Evolutionary conservation across 2,113 vertebrate species (phyloP).

Genomic region (Leuciscus idus): DNA sequence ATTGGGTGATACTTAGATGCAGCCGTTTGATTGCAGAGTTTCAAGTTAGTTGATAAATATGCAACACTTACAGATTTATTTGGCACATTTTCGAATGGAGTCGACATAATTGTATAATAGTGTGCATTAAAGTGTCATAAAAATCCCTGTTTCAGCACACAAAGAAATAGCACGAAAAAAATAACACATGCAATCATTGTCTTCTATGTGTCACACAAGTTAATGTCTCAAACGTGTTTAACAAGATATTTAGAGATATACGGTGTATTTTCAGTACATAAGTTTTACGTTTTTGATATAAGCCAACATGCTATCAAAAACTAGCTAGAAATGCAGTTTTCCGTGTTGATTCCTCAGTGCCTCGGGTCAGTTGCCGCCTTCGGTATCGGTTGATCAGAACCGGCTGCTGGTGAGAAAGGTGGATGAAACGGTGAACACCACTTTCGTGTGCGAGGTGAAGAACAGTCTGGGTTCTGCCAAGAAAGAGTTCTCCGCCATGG

Average conservation of each 20-base stretch:
- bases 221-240: neutral
- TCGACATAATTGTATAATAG: neutral
- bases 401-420: conserved; percentile 79
- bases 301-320: neutral
- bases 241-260: neutral
- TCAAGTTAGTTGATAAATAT: neutral
- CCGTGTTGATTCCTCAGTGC: conserved; percentile 52
- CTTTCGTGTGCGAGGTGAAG: conserved; percentile 82
- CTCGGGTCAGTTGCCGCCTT: conserved; percentile 68
- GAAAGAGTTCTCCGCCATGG: conserved; percentile 73
- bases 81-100: neutral
- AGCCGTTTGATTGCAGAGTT: neutral
- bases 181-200: neutral
- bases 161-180: no score
- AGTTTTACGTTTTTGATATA: neutral
- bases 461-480: conserved; percentile 73
- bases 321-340: neutral
- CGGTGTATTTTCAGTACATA: neutral
- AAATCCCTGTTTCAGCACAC: neutral
- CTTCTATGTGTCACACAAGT: neutral
- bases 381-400: conserved; percentile 67
- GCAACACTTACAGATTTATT: neutral
- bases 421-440: conserved; percentile 83
- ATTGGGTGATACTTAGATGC: neutral
- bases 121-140: neutral